Conservation (phyloP, 2,888 invertebrate genomes). For the Morinoia aosen region DNA sequence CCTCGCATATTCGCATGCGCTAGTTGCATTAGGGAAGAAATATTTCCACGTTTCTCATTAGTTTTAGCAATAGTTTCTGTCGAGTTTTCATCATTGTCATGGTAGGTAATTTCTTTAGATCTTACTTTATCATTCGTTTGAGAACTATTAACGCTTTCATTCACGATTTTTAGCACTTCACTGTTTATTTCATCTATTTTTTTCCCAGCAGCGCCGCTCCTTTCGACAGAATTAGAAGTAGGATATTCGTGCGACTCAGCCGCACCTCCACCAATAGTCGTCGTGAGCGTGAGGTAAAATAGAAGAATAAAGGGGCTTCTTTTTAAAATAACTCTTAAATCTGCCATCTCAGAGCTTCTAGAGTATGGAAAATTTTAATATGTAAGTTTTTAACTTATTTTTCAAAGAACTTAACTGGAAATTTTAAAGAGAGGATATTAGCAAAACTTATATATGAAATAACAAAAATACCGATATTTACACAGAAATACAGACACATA, state of each 20-base stretch:
- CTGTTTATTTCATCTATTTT: neutral
- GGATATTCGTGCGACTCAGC: neutral
- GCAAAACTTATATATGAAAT: neutral
- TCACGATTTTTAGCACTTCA: neutral
- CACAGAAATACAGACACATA: too few species aligned
- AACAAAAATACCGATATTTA: too few species aligned
- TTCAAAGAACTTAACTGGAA: neutral
- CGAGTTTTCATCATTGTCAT: neutral
- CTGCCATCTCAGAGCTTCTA: neutral
- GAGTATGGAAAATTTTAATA: too few species aligned
- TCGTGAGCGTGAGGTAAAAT: neutral
- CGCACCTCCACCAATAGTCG: neutral
- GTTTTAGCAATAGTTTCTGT: neutral
- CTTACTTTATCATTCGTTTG: neutral
- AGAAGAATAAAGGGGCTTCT: neutral
- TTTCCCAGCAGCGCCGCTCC: neutral
- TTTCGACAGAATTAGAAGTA: neutral
- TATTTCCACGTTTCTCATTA: neutral
- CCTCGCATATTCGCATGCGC: neutral
- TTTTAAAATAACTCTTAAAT: neutral
- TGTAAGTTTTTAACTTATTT: neutral
- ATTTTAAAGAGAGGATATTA: too few species aligned
- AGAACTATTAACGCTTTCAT: neutral
- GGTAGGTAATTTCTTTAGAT: neutral
- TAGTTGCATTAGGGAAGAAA: neutral